phyloP scores from a whole-genome alignment of 2,113 vertebrate species.

The Crotalus tigris region DNA sequence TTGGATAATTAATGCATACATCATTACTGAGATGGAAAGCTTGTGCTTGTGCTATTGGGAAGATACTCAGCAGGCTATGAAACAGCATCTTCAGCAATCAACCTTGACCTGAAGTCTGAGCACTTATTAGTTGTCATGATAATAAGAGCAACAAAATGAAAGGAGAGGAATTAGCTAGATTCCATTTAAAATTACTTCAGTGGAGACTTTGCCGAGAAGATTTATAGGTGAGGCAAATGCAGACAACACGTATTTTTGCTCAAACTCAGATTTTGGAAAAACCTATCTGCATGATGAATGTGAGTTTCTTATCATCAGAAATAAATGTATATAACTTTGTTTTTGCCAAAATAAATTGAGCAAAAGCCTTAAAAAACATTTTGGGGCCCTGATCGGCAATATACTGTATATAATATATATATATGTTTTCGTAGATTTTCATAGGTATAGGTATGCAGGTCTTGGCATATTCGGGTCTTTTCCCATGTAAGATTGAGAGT shows the following conservation, averaged over 20 bases:
- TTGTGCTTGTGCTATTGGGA: constrained; percentile 29
- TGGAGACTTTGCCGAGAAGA: constrained; percentile 27
- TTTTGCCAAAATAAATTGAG: constrained; percentile 39
- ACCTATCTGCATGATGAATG: constrained; percentile 48
- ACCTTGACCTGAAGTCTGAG: constrained; percentile 36
- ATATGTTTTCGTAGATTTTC: no score
- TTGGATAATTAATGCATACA: constrained; percentile 13
- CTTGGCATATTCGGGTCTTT: no score
- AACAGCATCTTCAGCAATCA: constrained; percentile 36
- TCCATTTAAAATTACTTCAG: constrained; percentile 38
- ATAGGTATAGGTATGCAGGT: no score
- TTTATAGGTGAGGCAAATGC: constrained; percentile 34
- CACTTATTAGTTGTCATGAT: constrained; percentile 40
- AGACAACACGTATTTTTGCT: constrained; percentile 40
- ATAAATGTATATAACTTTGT: constrained; percentile 45
- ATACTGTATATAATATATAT: no score
- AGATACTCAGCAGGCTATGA: constrained; percentile 30
- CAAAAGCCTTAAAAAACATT: constrained; percentile 35
- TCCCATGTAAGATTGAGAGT: no score
- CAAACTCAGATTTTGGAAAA: constrained; percentile 40
- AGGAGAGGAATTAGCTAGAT: constrained; percentile 39
- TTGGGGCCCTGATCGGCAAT: not conserved
- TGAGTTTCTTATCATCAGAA: constrained; percentile 41
- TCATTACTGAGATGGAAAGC: constrained; percentile 40
- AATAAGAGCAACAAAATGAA: constrained; percentile 36